Evolutionary conservation across 2,888 invertebrate genomes (phyloP), one percentile per base, ranked within the genome.

Genomic region (Sinohyriopsis cumingii): DNA sequence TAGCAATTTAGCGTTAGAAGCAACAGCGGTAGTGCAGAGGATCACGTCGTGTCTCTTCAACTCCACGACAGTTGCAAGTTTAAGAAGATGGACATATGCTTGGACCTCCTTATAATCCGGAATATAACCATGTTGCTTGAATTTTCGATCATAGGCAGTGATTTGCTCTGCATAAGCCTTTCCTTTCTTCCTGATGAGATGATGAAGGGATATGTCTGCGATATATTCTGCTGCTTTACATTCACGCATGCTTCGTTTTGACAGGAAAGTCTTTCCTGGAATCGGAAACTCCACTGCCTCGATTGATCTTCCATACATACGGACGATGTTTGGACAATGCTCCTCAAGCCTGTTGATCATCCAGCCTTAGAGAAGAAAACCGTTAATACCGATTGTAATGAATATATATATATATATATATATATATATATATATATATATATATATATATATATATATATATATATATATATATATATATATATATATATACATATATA

Each of bases 251-350:
- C 67, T 60, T 19, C 72, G 72, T 22, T 57, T 67, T 18, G 61
- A 24, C 15, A 73, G 59, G 28, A 68, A 59, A 25, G 73, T 67
- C 24, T 73, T 71, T 3, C 71, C 65, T 12, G 86, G 86, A 15
- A 83, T 63, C 12, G 86, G 86, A 64, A 75, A 86, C 56, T 78
- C 78, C 18, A 69, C 65, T n/a, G 67, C 56, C 66, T 80, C 86
- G 54, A 81, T 66, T 0, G 75, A 65, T 25, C 74, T 71, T 19
- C 83, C 77, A 70, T 84, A 86, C 28, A 86, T 73, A 59, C 86
- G 72, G 19, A 86, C 71, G 4, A 86, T 73, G 55, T 75, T 75
- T 5, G 81, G 79, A 63, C 78, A 76, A 6, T 71, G 54, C 1
- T 66, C 62, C 5, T 73, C 77, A n/a, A 84, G 71, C 24, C 68